These are phyloP conservation scores for Ctenochaetus hawaiiensis DNA, from an alignment of 2,797 vertebrate species.

Conservation along the genomic window DNA sequence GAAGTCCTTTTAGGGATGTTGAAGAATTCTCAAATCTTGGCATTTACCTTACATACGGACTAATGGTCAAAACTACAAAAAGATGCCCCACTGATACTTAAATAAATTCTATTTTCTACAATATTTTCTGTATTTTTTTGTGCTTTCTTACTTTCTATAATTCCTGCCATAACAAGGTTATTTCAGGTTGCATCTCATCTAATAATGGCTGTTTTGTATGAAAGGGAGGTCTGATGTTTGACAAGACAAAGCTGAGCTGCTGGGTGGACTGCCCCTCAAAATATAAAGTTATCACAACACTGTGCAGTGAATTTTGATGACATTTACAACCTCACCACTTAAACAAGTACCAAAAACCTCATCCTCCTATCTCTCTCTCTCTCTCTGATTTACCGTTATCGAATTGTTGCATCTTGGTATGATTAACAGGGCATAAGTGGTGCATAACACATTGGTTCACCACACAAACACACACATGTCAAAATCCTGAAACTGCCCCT, in stretches of 20 bases:
- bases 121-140: neutral
- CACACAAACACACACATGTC: slow-evolving; percentile 51
- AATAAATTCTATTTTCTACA: neutral
- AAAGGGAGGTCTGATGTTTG: slow-evolving; percentile 19
- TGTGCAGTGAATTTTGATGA: slow-evolving; percentile 53
- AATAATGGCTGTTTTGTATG: neutral
- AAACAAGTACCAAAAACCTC: slow-evolving; percentile 56
- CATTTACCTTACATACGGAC: neutral
- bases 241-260: slow-evolving; percentile 26
- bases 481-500: slow-evolving; percentile 35
- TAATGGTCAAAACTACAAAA: neutral
- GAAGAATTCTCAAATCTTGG: neutral
- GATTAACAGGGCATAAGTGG: slow-evolving; percentile 63
- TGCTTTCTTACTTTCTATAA: neutral
- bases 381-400: slow-evolving; percentile 41
- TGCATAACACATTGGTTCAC: slow-evolving; percentile 63
- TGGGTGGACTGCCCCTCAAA: slow-evolving; percentile 32
- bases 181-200: slow-evolving; percentile 4
- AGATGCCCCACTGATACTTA: neutral
- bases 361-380: slow-evolving; percentile 15
- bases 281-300: slow-evolving; percentile 43
- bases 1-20: neutral
- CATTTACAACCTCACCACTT: slow-evolving; percentile 69
- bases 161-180: neutral
- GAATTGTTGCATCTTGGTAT: slow-evolving; percentile 28